A percentile compares a stretch with the other conserved stretches of the same genome.
These are phyloP conservation scores for Chrysochloris asiatica DNA, from an alignment of 2,113 vertebrate species.

Conservation along the genomic window DNA sequence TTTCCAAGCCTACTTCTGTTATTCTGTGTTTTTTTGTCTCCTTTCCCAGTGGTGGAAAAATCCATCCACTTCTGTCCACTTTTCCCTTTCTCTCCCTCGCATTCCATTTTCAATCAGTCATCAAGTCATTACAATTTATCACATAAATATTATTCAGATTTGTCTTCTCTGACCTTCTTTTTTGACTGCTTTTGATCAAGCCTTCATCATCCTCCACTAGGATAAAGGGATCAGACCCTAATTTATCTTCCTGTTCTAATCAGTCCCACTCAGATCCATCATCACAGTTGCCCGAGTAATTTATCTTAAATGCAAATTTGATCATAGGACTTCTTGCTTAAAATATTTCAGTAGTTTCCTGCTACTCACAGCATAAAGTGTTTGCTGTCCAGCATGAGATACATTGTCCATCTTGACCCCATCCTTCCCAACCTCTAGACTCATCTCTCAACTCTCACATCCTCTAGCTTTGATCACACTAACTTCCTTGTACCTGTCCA, in stretches of 20 bases:
- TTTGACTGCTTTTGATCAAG: neutral
- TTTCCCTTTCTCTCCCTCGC: neutral
- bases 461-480: rapidly evolving
- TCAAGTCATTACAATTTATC: neutral
- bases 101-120: neutral
- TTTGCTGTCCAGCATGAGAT: rapidly evolving
- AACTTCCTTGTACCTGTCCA: neutral
- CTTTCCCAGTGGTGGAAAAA: neutral
- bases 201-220: neutral
- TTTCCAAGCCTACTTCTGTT: neutral
- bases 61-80: rapidly evolving
- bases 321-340: neutral
- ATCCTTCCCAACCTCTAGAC: neutral
- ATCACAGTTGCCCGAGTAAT: neutral
- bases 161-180: conserved; percentile 7
- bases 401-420: rapidly evolving
- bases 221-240: neutral
- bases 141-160: neutral
- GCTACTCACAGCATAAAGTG: rapidly evolving
- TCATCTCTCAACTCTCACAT: rapidly evolving
- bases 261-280: neutral
- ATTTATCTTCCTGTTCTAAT: neutral
- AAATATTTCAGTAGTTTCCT: neutral
- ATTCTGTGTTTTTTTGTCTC: neutral
- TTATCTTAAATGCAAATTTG: neutral